Base-by-base conservation (phyloP, 2,888 invertebrate genomes). In the Bembecia ichneumoniformis region DNA sequence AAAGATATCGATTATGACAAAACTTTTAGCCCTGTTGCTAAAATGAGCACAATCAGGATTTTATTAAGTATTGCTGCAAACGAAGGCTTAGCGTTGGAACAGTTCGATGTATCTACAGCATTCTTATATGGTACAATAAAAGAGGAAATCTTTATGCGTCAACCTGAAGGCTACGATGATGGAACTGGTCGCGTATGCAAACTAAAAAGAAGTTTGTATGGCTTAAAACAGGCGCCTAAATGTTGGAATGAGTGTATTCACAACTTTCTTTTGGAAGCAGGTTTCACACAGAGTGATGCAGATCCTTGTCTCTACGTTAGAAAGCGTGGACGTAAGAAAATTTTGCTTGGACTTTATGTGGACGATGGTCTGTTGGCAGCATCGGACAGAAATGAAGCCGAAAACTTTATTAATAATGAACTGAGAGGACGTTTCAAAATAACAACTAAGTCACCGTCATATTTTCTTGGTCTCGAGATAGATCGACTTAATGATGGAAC, bases 1-100 rank as follows among this genome's bases (percentile, higher is more conserved):
- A 48, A 51, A 48, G 54, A 53, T 11, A 7, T 52, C 1, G 53
- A 56, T 28, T 53, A 52, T 43, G 47, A 57, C 3, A 35, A 56
- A 13, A 53, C 52, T 7, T 57, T 52, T 43, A 52, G 52, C 35
- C 53, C 52, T 14, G 55, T 57, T 28, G 57, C 48, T 3, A 50
- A 43, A 20, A 45, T 47, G 20, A 47, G 43, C 3, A 53, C 57
- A 10, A 52, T 55, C 10, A 34, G 52, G 45, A 10, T 47, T 3
- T 3, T 57, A 14, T 17, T 57, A 14, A 49, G 52, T 10, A 20
- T 55, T 16, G 50, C 52, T 13, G 51, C 53, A 17, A 49, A 48
- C 9, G 50, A 52, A 47, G 20, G 20, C 3, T n/a, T 54, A 15
- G 13, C 15, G 4, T 35, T 55, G 7, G 36, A 9, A 10, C 55